Evolutionary conservation across 1,140 invertebrate genomes (phyloP).

Genomic region (Calycopis cecrops): DNA sequence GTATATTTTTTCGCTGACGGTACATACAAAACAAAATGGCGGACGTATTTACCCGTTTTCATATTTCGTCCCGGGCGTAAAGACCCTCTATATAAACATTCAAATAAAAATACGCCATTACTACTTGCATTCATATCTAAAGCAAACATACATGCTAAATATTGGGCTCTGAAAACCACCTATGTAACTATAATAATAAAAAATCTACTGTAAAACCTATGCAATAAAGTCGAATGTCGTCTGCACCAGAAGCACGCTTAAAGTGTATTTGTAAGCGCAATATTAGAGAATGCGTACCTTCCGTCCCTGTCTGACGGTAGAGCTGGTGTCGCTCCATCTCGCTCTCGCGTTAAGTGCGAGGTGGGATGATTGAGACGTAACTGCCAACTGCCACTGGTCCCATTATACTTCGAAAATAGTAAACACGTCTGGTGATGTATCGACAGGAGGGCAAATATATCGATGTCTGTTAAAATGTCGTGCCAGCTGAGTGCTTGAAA

Average conservation of each 20-base stretch:
- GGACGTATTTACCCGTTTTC: slow-evolving; percentile 51
- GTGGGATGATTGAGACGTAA: slow-evolving; percentile 70
- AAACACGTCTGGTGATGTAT: slow-evolving; percentile 35
- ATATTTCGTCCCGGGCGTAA: slow-evolving; percentile 33
- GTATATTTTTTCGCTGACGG: slow-evolving; percentile 45
- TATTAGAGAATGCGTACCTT: slow-evolving; percentile 44
- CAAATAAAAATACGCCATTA: slow-evolving; percentile 73
- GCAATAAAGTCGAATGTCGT: slow-evolving; percentile 16
- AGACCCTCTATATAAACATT: slow-evolving; percentile 70
- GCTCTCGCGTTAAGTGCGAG: slow-evolving; percentile 59
- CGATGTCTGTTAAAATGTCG: not conserved
- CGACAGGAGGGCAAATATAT: not conserved
- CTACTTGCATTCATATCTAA: slow-evolving; percentile 75
- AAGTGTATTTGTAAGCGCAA: slow-evolving; percentile 44
- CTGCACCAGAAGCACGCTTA: not conserved
- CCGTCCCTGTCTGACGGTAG: slow-evolving; percentile 29
- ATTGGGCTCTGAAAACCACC: slow-evolving; percentile 44
- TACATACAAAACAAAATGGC: slow-evolving; percentile 58
- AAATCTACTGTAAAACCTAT: slow-evolving; percentile 22
- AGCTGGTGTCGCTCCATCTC: slow-evolving; percentile 27
- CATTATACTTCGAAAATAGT: slow-evolving; percentile 61
- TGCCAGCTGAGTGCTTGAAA: too few species aligned
- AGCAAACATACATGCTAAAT: slow-evolving; percentile 74
- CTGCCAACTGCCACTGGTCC: slow-evolving; percentile 71
- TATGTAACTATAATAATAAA: slow-evolving; percentile 8